A percentile compares a stretch with the other conserved stretches of the same genome.
Conservation (phyloP, 1,140 invertebrate genomes). For the Papilio polytes region DNA sequence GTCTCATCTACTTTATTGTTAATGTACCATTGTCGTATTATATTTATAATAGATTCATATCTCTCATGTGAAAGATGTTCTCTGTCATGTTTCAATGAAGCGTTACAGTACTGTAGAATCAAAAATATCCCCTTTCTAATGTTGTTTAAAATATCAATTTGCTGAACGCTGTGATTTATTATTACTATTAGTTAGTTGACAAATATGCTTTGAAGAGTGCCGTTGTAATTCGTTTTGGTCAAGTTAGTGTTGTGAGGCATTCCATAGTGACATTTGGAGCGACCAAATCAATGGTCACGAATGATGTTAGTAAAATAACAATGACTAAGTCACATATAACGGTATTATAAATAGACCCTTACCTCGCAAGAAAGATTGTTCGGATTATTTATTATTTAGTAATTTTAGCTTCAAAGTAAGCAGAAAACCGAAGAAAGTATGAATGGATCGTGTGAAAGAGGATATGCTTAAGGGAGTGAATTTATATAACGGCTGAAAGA, state of each 20-base stretch:
- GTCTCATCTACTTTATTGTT: constrained; percentile 57
- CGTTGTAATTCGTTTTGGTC: constrained; percentile 29
- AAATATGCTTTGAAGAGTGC: constrained; percentile 32
- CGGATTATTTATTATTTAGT: background rate
- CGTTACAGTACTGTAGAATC: constrained; percentile 49
- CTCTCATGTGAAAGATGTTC: constrained; percentile 54
- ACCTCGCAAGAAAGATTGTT: background rate
- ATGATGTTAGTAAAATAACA: constrained; percentile 20
- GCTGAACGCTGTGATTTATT: constrained; percentile 25
- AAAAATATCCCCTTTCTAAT: constrained; percentile 69
- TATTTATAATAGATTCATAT: constrained; percentile 71
- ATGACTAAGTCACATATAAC: constrained; percentile 17
- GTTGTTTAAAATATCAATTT: constrained; percentile 45
- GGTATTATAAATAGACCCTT: background rate
- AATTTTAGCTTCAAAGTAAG: too few relatives aligned
- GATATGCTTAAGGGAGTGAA: too few relatives aligned
- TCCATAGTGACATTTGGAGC: constrained; percentile 25
- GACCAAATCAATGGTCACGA: constrained; percentile 35
- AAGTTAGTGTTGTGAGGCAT: constrained; percentile 28
- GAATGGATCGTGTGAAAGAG: too few relatives aligned
- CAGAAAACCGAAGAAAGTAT: too few relatives aligned
- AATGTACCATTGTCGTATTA: constrained; percentile 71
- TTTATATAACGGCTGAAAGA: too few relatives aligned
- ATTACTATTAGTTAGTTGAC: constrained; percentile 20
- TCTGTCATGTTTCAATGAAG: constrained; percentile 58